Conservation (phyloP, 1,140 invertebrate genomes). For the Sesamia nonagrioides region DNA sequence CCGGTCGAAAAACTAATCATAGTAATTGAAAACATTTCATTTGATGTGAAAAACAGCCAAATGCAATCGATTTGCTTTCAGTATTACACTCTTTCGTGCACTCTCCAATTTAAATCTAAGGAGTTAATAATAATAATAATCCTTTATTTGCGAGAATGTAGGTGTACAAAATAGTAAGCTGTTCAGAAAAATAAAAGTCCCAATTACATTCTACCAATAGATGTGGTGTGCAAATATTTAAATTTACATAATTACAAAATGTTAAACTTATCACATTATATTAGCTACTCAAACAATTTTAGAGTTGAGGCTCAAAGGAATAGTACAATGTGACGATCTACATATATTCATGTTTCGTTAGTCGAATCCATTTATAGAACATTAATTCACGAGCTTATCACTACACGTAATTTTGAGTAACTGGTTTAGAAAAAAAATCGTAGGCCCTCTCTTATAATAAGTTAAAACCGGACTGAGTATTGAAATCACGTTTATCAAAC, state of each 20-base stretch:
- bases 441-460: not conserved
- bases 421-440: conserved; percentile 2
- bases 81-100: not conserved
- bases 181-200: too few relatives aligned
- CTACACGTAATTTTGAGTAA: conserved; percentile 16
- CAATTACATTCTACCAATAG: too few relatives aligned
- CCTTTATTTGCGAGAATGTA: too few relatives aligned
- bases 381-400: conserved; percentile 20
- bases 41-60: conserved; percentile 6
- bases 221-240: too few relatives aligned
- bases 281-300: too few relatives aligned
- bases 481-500: not conserved
- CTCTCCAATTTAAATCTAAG: not conserved
- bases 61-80: conserved; percentile 22
- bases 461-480: not conserved
- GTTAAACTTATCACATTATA: too few relatives aligned
- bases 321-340: not conserved
- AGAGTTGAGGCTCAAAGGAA: not conserved
- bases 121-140: too few relatives aligned
- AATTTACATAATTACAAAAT: too few relatives aligned
- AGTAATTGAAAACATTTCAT: conserved; percentile 3
- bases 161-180: too few relatives aligned
- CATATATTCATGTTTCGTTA: conserved; percentile 9
- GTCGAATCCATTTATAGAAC: not conserved
- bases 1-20: conserved; percentile 5